phyloP scores from a whole-genome alignment of 1,140 invertebrate species.

The Zaprionus tsacasi region DNA sequence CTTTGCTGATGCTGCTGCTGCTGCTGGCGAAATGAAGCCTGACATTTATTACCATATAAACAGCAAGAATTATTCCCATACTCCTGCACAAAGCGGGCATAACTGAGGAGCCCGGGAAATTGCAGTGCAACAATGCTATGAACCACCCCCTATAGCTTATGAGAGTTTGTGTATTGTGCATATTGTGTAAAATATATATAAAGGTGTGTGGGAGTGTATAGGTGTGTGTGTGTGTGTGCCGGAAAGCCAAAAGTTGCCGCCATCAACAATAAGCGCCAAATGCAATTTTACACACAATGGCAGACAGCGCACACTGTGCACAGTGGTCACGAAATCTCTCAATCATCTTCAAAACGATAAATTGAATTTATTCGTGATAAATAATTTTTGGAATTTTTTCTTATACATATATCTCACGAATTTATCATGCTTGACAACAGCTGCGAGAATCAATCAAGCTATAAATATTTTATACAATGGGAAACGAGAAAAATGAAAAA shows the following conservation, averaged over 20 bases:
- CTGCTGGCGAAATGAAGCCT: constrained; percentile 55
- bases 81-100: constrained; percentile 49
- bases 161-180: constrained; percentile 50
- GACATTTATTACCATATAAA: constrained; percentile 81
- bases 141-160: not conserved
- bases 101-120: constrained; percentile 57
- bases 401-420: no score
- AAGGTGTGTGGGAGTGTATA: not conserved
- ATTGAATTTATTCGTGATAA: constrained; percentile 16
- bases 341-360: not conserved
- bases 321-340: constrained; percentile 12
- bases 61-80: constrained; percentile 58
- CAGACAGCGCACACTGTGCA: constrained; percentile 18
- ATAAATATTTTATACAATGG: no score
- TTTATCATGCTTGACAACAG: constrained; percentile 27
- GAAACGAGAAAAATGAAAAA: not conserved
- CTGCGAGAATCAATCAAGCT: no score
- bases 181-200: constrained; percentile 60
- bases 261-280: constrained; percentile 50
- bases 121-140: constrained; percentile 64
- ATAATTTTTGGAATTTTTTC: constrained; percentile 3
- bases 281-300: constrained; percentile 60
- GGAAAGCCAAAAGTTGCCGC: constrained; percentile 64
- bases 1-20: constrained; percentile 41
- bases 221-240: constrained; percentile 31